A percentile compares a stretch with the other conserved stretches of the same genome.
These are phyloP conservation scores for Nematostella vectensis DNA, from an alignment of 92 coral and sea anemone species.

Conservation along the genomic window DNA sequence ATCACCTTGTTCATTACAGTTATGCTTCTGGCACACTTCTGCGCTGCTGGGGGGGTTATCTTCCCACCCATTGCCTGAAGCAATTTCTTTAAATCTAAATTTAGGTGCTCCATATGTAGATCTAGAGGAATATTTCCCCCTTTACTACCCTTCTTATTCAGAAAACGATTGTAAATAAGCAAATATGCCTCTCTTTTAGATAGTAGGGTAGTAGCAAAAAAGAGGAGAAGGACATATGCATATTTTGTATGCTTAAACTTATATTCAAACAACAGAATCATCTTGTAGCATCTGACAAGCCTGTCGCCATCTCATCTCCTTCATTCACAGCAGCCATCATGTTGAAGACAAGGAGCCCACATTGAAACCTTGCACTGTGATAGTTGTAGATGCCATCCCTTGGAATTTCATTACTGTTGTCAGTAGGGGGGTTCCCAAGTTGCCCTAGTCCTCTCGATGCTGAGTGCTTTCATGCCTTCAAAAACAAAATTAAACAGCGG, in stretches of 20 bases:
- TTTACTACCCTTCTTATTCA: conserved; percentile 37
- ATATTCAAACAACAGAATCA: conserved; percentile 35
- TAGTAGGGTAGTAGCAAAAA: conserved; percentile 38
- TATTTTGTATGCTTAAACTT: conserved; percentile 46
- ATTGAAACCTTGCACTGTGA: conserved; percentile 53
- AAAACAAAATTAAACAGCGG: background rate
- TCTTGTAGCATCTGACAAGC: conserved; percentile 44
- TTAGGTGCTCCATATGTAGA: conserved; percentile 53
- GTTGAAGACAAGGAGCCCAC: conserved; percentile 34
- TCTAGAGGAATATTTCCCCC: conserved; percentile 42
- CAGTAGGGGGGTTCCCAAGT: conserved; percentile 1
- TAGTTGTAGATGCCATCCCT: conserved; percentile 35
- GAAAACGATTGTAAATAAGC: conserved; percentile 36
- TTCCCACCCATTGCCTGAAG: conserved; percentile 50
- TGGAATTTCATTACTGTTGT: conserved; percentile 5
- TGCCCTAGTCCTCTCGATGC: conserved; percentile 14
- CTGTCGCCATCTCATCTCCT: conserved; percentile 54
- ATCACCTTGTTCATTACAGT: conserved; percentile 40
- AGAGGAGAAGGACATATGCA: conserved; percentile 30
- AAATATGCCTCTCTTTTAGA: conserved; percentile 27
- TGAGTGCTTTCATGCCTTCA: conserved; percentile 28
- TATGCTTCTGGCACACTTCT: conserved; percentile 49
- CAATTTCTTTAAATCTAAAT: conserved; percentile 37
- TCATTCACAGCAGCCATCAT: conserved; percentile 46
- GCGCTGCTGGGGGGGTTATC: conserved; percentile 54